phyloP scores from a whole-genome alignment of 2,797 vertebrate species.

The Hylomyscus alleni region DNA sequence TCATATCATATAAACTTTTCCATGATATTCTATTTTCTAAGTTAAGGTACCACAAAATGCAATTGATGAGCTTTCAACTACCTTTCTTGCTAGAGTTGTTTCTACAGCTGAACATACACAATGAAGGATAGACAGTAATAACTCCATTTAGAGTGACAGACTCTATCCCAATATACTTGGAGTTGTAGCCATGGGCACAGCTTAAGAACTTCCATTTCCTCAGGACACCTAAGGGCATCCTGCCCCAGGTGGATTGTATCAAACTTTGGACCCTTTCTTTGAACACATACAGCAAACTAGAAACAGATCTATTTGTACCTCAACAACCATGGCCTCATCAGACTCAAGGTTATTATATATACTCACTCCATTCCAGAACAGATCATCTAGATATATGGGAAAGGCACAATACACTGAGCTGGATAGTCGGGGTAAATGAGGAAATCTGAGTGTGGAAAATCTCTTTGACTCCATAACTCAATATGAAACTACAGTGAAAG shows the following conservation, averaged over 20 bases:
- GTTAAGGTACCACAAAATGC: background rate
- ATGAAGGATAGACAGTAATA: background rate
- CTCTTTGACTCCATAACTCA: background rate
- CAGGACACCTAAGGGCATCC: accelerated
- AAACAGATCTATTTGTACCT: background rate
- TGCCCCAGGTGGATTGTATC: background rate
- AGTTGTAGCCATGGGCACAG: background rate
- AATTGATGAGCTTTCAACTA: background rate
- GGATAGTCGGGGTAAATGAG: background rate
- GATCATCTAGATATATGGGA: no score
- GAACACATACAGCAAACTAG: background rate
- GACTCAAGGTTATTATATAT: background rate
- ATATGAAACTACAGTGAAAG: background rate
- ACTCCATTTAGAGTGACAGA: accelerated
- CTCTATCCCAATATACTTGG: accelerated
- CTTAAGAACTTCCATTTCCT: background rate
- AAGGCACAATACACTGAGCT: background rate
- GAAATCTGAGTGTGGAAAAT: background rate
- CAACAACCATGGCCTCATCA: background rate
- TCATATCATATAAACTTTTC: background rate
- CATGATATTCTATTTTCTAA: background rate
- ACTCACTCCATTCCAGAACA: background rate
- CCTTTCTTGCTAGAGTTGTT: background rate
- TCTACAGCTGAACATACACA: background rate
- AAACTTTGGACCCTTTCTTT: background rate